These are phyloP conservation scores for Callosobruchus maculatus DNA, from an alignment of 2,888 invertebrate genomes.

Conservation along the genomic window DNA sequence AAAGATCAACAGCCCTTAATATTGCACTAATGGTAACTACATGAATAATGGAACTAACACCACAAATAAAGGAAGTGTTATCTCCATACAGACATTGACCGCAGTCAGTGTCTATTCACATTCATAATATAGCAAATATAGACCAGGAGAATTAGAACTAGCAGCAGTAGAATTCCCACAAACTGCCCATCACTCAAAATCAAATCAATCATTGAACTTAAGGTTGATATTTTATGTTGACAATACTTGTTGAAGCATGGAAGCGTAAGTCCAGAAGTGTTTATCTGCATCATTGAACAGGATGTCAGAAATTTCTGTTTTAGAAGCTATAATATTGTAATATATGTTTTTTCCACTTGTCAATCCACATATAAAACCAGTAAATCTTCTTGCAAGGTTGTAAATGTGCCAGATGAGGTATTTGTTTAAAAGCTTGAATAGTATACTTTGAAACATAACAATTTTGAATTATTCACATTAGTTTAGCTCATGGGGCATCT, in stretches of 20 bases:
- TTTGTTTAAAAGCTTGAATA: background rate
- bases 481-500: background rate
- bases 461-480: background rate
- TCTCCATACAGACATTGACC: conserved; percentile 21
- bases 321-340: too few species aligned
- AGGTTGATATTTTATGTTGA: too few species aligned
- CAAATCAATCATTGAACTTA: too few species aligned
- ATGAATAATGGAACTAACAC: conserved; percentile 27
- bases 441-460: background rate
- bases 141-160: conserved; percentile 10
- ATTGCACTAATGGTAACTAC: conserved; percentile 52
- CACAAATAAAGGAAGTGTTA: conserved; percentile 22
- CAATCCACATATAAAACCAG: too few species aligned
- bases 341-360: too few species aligned
- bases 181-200: background rate
- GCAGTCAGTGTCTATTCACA: conserved; percentile 26
- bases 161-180: conserved; percentile 16
- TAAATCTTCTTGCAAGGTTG: too few species aligned
- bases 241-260: too few species aligned
- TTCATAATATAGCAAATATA: conserved; percentile 12
- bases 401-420: too few species aligned
- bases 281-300: too few species aligned
- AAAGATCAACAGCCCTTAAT: conserved; percentile 41
- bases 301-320: too few species aligned
- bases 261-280: too few species aligned